These are phyloP conservation scores for Brachystomella parvula DNA, from an alignment of 1,140 invertebrate species.

Conservation along the genomic window DNA sequence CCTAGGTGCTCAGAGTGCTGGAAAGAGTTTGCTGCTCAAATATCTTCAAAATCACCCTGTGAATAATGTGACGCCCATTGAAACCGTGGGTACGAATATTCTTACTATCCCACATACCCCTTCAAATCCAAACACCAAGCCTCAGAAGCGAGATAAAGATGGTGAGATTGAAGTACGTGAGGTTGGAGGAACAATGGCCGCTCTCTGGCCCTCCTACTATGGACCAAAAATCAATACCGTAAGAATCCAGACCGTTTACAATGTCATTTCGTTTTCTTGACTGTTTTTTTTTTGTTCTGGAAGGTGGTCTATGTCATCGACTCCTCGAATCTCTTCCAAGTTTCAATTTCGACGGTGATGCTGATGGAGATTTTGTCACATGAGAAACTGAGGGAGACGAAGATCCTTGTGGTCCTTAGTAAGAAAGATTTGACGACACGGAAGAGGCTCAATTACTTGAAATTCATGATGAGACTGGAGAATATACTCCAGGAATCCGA, in stretches of 20 bases:
- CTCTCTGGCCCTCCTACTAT: conserved; percentile 67
- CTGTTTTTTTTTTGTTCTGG: conserved; percentile 7
- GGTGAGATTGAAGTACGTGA: conserved; percentile 48
- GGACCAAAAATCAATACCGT: conserved; percentile 46
- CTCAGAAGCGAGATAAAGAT: conserved; percentile 13
- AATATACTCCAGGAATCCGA: conserved; percentile 46
- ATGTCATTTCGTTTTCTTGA: neutral
- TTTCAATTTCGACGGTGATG: conserved; percentile 37
- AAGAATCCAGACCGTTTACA: neutral
- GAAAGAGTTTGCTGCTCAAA: conserved; percentile 70
- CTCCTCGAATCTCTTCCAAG: conserved; percentile 37
- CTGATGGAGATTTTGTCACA: conserved; percentile 39
- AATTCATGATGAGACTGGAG: conserved; percentile 64
- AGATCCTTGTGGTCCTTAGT: conserved; percentile 59
- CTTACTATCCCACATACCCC: conserved; percentile 48
- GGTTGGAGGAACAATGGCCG: conserved; percentile 68
- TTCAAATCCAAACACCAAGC: conserved; percentile 11
- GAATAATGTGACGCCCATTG: conserved; percentile 62
- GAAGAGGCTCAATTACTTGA: conserved; percentile 70
- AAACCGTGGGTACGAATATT: conserved; percentile 68
- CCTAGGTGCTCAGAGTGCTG: conserved; percentile 44
- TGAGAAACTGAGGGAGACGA: conserved; percentile 27
- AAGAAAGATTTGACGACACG: conserved; percentile 75
- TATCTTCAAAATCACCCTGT: conserved; percentile 57
- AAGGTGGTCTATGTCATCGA: conserved; percentile 38